Conservation (phyloP, 1,140 invertebrate genomes). For the Euglossa dilemma region DNA sequence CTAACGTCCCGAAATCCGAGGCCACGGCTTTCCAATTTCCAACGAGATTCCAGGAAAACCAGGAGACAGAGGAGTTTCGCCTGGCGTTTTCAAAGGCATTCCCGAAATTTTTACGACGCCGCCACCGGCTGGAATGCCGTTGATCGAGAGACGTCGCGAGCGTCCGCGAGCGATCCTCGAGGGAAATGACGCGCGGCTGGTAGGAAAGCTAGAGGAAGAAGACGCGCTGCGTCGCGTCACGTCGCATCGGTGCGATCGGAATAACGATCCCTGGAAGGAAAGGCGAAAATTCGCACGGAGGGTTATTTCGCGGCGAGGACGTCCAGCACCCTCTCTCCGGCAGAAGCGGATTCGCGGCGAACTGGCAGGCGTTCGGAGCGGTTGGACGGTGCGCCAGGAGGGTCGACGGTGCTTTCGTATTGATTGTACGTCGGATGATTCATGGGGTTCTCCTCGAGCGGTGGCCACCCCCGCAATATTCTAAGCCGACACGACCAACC, state of each 20-base stretch:
- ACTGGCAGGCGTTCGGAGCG: constrained; percentile 40
- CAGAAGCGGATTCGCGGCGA: constrained; percentile 46
- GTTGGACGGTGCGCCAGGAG: constrained; percentile 40
- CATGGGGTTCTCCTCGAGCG: constrained; percentile 68
- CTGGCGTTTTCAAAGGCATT: background rate
- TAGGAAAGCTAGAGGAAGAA: too few species aligned
- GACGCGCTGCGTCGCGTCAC: background rate
- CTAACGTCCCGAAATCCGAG: background rate
- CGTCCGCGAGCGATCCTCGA: background rate
- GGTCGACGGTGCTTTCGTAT: constrained; percentile 69
- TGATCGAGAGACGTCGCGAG: too few species aligned
- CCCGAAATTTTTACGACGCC: background rate
- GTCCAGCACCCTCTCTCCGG: constrained; percentile 13
- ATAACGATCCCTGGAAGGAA: constrained; percentile 36
- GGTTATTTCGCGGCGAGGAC: background rate
- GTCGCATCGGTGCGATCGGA: background rate
- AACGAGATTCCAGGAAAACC: background rate
- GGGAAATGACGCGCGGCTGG: background rate
- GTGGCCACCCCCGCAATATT: constrained; percentile 71
- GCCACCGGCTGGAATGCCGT: background rate
- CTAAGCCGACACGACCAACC: constrained; percentile 66
- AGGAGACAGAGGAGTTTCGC: background rate
- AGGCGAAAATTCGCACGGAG: constrained; percentile 47
- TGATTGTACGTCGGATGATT: constrained; percentile 78
- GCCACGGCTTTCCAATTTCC: background rate